A percentile compares a stretch with the other conserved stretches of the same genome.
These are phyloP conservation scores for Troglohyphantes excavatus DNA, from an alignment of 2,888 invertebrate species.

Conservation along the genomic window DNA sequence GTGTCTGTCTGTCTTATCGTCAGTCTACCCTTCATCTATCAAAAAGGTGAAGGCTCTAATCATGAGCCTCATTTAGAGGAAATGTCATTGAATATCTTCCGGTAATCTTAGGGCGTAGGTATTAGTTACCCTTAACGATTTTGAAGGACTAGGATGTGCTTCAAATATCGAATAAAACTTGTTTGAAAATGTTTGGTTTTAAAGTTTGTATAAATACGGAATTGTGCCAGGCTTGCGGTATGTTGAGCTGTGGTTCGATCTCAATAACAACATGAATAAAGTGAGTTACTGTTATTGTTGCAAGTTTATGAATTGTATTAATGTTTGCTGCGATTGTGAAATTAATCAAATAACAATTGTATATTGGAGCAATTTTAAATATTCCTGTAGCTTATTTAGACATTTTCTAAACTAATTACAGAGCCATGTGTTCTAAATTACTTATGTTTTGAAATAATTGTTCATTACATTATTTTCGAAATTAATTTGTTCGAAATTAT, in stretches of 20 bases:
- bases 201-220: constrained; percentile 28
- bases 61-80: neutral
- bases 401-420: no score
- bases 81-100: constrained; percentile 28
- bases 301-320: neutral
- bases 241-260: constrained; percentile 16
- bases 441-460: no score
- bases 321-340: neutral
- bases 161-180: neutral
- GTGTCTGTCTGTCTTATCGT: neutral
- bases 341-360: no score
- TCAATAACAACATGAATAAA: constrained; percentile 33
- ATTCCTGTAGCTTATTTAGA: no score
- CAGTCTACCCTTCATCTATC: neutral
- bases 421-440: no score
- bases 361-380: no score
- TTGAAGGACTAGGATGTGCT: constrained; percentile 9
- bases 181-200: constrained; percentile 16
- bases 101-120: neutral
- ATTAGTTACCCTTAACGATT: neutral
- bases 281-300: constrained; percentile 1
- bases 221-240: neutral
- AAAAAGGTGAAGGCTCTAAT: neutral
- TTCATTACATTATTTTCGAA: no score
- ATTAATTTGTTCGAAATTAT: no score